Evolutionary conservation across 2,113 vertebrate genomes (phyloP), one percentile per base, ranked within the genome.

Genomic region (Hystrix brachyura): DNA sequence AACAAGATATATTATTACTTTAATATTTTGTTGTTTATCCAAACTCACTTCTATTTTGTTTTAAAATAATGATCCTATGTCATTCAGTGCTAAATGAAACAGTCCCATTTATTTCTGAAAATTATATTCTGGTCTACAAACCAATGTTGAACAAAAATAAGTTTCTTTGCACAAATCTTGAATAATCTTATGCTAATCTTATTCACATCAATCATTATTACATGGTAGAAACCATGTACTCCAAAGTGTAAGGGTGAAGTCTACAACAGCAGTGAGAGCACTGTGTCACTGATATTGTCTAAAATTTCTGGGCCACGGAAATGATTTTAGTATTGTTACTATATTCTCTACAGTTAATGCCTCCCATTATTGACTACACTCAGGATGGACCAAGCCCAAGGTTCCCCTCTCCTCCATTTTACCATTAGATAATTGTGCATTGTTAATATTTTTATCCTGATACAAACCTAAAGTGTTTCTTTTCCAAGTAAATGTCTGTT

Each of bases 311-410:
- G 27, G 11, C 19, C 19, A 3, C 5, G 11, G 38, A 4, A 38
- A 69, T n/a, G 32, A 59, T 38, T 38, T 67, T 0, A 2, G 9
- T 6, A 10, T 55, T 51, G 46, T 65, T 65, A 89, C 79, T 46
- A n/a, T 18, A 38, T 43, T 17, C 4, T 72, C 12, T 65, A 23
- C 5, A n/a, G 3, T 13, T 7, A 65, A 53, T 43, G 7, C 14
- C 64, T 55, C 19, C 48, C 38, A 13, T 14, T 43, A 23, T 19
- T 48, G 18, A 27, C 18, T 62, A 7, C 38, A 5, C 1, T 46
- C 1, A 29, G 5, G 5, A 10, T 19, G 79, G 7, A 34, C 53
- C 2, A 5, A 62, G 32, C 17, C 13, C 13, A 1, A 10, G 1
- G 8, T 3, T 13, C 34, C 10, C 3, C 15, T 46, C 48, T 23